Evolutionary conservation across 2,797 vertebrate species (phyloP).

Genomic region (Sebastes dallii): DNA sequence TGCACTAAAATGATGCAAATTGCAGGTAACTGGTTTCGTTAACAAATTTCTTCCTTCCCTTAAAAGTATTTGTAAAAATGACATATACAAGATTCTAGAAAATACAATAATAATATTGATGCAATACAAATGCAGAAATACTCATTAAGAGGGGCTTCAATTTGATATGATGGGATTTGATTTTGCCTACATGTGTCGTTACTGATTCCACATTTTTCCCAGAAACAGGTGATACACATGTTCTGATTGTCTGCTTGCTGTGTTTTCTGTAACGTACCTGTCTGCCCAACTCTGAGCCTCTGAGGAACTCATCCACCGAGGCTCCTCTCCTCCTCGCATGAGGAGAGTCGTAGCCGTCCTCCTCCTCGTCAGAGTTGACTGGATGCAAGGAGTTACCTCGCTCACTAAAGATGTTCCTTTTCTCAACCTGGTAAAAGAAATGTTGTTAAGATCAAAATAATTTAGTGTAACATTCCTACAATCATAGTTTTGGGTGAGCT

Average conservation of each 20-base stretch:
- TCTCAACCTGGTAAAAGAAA: constrained; percentile 85
- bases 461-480: not conserved
- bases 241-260: not conserved
- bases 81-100: too few species aligned
- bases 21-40: not conserved
- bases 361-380: constrained; percentile 92
- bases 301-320: constrained; percentile 96
- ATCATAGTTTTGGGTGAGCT: not conserved
- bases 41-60: not conserved
- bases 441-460: not conserved
- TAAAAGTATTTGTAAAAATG: not conserved
- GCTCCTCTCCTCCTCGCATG: constrained; percentile 86
- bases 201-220: not conserved
- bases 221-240: not conserved
- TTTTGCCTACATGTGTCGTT: not conserved
- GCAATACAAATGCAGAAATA: not conserved
- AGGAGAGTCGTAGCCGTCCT: constrained; percentile 91
- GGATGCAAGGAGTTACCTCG: constrained; percentile 83
- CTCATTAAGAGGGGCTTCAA: not conserved
- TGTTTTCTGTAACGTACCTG: constrained; percentile 80
- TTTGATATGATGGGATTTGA: not conserved
- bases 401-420: constrained; percentile 91
- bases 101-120: rapidly evolving
- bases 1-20: not conserved
- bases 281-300: constrained; percentile 93